phyloP scores from a whole-genome alignment of 1,140 invertebrate genomes.

The Batillaria attramentaria region DNA sequence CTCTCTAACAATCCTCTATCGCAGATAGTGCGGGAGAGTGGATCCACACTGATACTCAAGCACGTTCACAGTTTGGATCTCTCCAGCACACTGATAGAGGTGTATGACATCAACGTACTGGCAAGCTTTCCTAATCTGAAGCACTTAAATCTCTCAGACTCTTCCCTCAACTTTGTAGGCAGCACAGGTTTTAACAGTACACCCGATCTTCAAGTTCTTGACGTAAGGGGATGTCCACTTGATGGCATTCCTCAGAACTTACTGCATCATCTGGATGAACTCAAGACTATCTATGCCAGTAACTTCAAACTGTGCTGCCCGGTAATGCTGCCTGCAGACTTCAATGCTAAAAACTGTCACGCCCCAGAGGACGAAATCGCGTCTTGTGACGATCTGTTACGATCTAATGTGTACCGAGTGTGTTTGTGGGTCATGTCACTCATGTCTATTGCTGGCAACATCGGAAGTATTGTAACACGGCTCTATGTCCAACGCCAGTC shows the following conservation, averaged over 20 bases:
- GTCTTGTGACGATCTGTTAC: constrained; percentile 5
- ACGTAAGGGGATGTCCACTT: background rate
- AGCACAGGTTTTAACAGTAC: background rate
- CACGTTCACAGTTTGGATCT: constrained; percentile 25
- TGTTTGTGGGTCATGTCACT: background rate
- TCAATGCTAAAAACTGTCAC: background rate
- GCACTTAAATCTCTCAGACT: constrained; percentile 33
- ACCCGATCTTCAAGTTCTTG: background rate
- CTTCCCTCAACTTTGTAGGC: background rate
- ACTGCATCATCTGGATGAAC: background rate
- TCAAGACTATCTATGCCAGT: background rate
- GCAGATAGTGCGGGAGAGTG: background rate
- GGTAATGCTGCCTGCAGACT: background rate
- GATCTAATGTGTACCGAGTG: background rate
- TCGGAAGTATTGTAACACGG: background rate
- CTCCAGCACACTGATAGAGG: background rate
- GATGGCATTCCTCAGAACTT: background rate
- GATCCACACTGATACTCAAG: background rate
- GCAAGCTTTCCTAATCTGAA: constrained; percentile 31
- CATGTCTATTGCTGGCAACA: constrained; percentile 8
- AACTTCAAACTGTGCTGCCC: background rate
- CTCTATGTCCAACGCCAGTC: background rate
- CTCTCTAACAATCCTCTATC: constrained; percentile 35
- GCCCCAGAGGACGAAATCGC: constrained; percentile 16
- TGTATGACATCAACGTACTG: background rate